Evolutionary conservation across 2,113 vertebrate genomes (phyloP).

Genomic region (Hemichromis elongatus): DNA sequence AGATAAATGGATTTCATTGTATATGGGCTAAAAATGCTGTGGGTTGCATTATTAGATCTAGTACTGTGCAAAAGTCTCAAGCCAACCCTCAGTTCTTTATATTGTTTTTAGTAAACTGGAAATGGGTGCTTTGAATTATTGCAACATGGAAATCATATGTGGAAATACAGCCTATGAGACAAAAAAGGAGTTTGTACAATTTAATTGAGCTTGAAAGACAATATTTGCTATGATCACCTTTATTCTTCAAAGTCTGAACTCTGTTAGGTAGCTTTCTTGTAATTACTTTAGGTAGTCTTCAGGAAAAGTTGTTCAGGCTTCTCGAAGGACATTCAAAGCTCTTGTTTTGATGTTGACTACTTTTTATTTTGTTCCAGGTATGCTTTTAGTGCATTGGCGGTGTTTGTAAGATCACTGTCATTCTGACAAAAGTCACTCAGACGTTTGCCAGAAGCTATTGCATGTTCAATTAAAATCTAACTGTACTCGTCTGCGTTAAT

Average conservation of each 20-base stretch:
- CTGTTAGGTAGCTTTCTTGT: neutral
- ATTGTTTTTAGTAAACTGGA: neutral
- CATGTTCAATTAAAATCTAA: neutral
- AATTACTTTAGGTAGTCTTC: neutral
- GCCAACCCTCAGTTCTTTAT: neutral
- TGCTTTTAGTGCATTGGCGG: neutral
- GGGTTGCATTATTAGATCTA: neutral
- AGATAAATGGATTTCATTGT: neutral
- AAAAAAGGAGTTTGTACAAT: neutral
- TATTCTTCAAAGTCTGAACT: neutral
- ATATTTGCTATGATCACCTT: neutral
- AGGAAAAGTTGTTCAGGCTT: neutral
- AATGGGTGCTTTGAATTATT: neutral
- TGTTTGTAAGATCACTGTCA: neutral
- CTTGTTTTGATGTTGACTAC: neutral
- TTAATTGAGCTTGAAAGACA: neutral
- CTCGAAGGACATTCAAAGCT: neutral
- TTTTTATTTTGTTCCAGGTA: neutral
- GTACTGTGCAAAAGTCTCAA: neutral
- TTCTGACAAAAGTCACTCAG: neutral
- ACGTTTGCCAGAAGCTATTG: neutral
- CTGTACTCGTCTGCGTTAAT: neutral
- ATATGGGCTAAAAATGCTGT: neutral
- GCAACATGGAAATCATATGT: neutral
- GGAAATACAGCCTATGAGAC: neutral